A percentile compares a stretch with the other conserved stretches of the same genome.
These are phyloP conservation scores for Benitochromis conjunctus DNA, from an alignment of 2,113 vertebrate species.

Conservation along the genomic window DNA sequence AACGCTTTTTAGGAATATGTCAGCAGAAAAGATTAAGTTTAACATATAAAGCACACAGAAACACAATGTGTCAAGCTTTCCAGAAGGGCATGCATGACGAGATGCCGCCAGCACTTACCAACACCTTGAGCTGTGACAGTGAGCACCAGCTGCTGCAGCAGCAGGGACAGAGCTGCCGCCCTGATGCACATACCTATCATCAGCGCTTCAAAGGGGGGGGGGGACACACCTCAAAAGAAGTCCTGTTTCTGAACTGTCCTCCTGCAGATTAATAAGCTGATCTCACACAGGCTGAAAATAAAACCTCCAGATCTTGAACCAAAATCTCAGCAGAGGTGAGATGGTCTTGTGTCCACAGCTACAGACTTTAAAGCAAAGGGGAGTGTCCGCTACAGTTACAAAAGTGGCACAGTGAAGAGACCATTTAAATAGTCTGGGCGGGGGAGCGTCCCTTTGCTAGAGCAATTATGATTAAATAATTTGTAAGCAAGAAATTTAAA, in stretches of 20 bases:
- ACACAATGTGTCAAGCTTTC: neutral
- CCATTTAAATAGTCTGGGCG: neutral
- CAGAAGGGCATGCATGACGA: neutral
- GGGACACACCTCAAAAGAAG: neutral
- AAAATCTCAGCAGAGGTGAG: slow-evolving; percentile 51
- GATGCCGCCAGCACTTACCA: slow-evolving; percentile 74
- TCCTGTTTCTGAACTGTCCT: neutral
- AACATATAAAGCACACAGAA: neutral
- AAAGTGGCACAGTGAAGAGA: slow-evolving; percentile 26
- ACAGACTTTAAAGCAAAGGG: slow-evolving; percentile 62
- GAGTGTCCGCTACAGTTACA: slow-evolving; percentile 30
- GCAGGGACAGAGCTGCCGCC: slow-evolving; percentile 67
- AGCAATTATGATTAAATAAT: neutral
- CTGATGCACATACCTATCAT: slow-evolving; percentile 62
- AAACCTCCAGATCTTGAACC: slow-evolving; percentile 18
- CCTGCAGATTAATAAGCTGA: neutral
- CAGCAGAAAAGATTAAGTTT: neutral
- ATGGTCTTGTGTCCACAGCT: slow-evolving; percentile 37
- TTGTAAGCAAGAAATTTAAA: neutral
- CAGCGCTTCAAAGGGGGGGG: neutral
- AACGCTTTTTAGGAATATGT: neutral
- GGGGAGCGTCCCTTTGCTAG: slow-evolving; percentile 31
- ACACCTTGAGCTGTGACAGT: slow-evolving; percentile 72
- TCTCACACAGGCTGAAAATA: neutral
- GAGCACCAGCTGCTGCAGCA: slow-evolving; percentile 73